Conservation (phyloP, 1,140 invertebrate species). For the Drosophila kepulauana region DNA sequence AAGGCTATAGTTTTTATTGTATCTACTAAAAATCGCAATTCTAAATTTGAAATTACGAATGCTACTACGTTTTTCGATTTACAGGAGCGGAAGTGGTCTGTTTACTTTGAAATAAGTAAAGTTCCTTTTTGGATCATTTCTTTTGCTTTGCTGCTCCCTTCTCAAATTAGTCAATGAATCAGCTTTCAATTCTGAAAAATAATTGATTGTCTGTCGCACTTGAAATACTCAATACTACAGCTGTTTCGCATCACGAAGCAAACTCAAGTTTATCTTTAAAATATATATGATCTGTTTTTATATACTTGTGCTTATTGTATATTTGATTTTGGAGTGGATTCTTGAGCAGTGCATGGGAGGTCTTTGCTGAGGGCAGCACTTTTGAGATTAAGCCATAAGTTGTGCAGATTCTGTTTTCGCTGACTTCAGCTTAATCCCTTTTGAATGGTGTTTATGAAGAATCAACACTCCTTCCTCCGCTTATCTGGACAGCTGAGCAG, state of each 20-base stretch:
- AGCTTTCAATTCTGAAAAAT: too few species aligned
- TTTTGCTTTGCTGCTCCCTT: not conserved
- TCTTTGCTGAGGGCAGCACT: constrained; percentile 29
- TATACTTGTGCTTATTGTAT: not conserved
- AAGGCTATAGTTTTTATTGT: too few species aligned
- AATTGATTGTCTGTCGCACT: constrained; percentile 3
- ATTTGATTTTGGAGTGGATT: not conserved
- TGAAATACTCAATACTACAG: constrained; percentile 10
- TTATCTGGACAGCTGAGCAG: constrained; percentile 65
- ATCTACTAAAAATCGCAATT: too few species aligned
- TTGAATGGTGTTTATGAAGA: constrained; percentile 36
- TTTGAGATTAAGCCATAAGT: constrained; percentile 22
- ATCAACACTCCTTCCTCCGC: constrained; percentile 2
- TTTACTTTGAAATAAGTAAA: too few species aligned
- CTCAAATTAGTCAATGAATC: not conserved
- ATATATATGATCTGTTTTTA: not conserved
- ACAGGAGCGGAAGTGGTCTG: too few species aligned
- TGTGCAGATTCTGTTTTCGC: constrained; percentile 32
- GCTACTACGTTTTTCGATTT: too few species aligned
- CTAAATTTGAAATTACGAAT: too few species aligned
- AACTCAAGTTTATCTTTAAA: constrained; percentile 4
- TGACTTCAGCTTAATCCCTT: constrained; percentile 56
- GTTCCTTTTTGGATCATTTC: too few species aligned
- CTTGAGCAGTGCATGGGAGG: too few species aligned
- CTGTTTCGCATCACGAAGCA: constrained; percentile 7